Conservation (phyloP, 2,113 vertebrate genomes). For the Chaenocephalus aceratus region DNA sequence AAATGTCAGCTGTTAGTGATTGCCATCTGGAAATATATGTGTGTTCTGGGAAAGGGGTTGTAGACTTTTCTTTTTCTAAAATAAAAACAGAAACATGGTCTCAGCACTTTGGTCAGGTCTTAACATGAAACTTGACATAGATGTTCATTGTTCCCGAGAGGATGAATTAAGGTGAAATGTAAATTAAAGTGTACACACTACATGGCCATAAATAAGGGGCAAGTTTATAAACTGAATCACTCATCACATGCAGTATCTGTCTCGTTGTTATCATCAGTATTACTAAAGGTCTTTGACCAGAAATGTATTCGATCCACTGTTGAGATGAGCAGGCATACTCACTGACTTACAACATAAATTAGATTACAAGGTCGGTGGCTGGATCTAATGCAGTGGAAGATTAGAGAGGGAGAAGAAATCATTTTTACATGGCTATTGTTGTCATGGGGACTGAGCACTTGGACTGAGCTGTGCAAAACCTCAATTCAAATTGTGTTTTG, state of each 20-base stretch:
- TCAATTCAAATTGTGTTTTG: constrained; percentile 32
- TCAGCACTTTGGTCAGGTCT: constrained; percentile 6
- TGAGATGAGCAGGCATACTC: constrained; percentile 50
- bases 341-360: constrained; percentile 62
- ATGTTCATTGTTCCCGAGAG: not conserved
- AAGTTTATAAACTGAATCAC: constrained; percentile 36
- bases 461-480: constrained; percentile 42
- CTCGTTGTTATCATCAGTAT: constrained; percentile 38
- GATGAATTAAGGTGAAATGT: not conserved
- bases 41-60: not conserved
- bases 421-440: constrained; percentile 61
- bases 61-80: not conserved
- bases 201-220: not conserved
- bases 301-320: constrained; percentile 50
- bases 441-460: constrained; percentile 62
- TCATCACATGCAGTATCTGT: constrained; percentile 30
- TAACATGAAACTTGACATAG: constrained; percentile 22
- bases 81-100: not conserved
- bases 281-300: constrained; percentile 49
- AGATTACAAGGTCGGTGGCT: constrained; percentile 69
- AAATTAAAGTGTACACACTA: constrained; percentile 12
- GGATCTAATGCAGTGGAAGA: constrained; percentile 62
- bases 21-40: not conserved
- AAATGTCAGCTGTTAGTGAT: constrained; percentile 36
- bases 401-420: constrained; percentile 56